Evolutionary conservation across 2,113 vertebrate species (phyloP), one percentile per base, ranked within the genome.

Genomic region (Miniopterus natalensis): DNA sequence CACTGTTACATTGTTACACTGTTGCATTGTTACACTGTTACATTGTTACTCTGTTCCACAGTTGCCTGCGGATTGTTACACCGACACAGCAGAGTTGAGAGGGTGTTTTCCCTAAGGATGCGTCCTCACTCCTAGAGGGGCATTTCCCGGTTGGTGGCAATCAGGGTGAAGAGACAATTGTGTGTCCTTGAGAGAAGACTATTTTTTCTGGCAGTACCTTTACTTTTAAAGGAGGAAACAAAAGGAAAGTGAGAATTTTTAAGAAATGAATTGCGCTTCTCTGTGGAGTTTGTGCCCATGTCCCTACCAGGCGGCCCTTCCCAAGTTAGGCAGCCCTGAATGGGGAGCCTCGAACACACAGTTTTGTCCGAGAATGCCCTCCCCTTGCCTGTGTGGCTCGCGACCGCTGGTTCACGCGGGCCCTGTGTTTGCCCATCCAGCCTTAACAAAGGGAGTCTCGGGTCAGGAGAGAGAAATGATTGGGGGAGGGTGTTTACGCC

Each of bases 201-300:
- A 10, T 81, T 73, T 47, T 6, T 8, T 18, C 63, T 29, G 42
- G 49, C 36, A 4, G 13, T 12, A 12, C 45, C 49, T 88, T 42
- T 71, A 23, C 23, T 40, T 93, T 57, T 57, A 25, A 73, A 90
- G 80, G 5, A 74, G 20, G 31, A 86, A 87, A 53, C 4, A 4
- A 45, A 47, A 51, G 77, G 18, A 36, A 66, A 31, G 1, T 3
- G 13, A 21, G 2, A 47, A 17, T 59, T 53, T n/a, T 51, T 17
- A 49, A 77, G 68, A 73, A 53, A 75, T 3, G 68, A 70, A 51
- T 8, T 1, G 23, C 40, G 57, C 23, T n/a, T 70, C 61, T 20
- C 0, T 21, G 1, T 13, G 42, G 59, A 27, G 59, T 49, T 84
- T 40, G 45, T 15, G 3, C 27, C 3, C 36, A 3, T 0, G 15